Percentiles rank a stretch among this genome's conserved stretches.
Evolutionary conservation across 2,113 vertebrate genomes (phyloP).

Genomic region (Neolamprologus toae): DNA sequence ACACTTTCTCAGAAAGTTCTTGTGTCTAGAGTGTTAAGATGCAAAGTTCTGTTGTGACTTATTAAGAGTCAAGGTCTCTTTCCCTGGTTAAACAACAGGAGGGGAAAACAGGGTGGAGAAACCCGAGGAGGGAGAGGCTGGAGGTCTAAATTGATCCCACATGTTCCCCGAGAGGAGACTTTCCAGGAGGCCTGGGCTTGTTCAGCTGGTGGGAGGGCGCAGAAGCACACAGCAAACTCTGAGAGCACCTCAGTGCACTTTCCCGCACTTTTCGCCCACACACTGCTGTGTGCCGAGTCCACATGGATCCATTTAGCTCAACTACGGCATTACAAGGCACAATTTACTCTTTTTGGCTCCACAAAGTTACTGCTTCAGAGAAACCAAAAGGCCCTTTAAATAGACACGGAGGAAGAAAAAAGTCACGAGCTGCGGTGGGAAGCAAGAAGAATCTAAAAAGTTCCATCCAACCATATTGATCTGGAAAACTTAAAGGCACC

Average conservation of each 20-base stretch:
- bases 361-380: constrained; percentile 3
- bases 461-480: neutral
- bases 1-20: neutral
- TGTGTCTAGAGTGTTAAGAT: neutral
- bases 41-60: constrained; percentile 48
- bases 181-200: constrained; percentile 24
- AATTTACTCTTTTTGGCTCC: constrained; percentile 31
- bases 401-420: neutral
- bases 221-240: neutral
- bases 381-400: constrained; percentile 23
- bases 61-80: constrained; percentile 42
- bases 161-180: constrained; percentile 58
- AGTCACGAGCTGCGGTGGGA: neutral
- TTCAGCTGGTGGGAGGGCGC: neutral
- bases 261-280: constrained; percentile 62
- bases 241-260: constrained; percentile 39
- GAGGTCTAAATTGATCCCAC: constrained; percentile 72
- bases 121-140: constrained; percentile 55
- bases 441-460: neutral
- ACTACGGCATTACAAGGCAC: constrained; percentile 41
- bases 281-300: constrained; percentile 34
- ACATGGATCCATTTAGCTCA: constrained; percentile 60
- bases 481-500: neutral
- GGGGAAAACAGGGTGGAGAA: constrained; percentile 62
- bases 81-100: constrained; percentile 49